These are phyloP conservation scores for Craniophora ligustri DNA, from an alignment of 2,888 invertebrate genomes.

Conservation along the genomic window DNA sequence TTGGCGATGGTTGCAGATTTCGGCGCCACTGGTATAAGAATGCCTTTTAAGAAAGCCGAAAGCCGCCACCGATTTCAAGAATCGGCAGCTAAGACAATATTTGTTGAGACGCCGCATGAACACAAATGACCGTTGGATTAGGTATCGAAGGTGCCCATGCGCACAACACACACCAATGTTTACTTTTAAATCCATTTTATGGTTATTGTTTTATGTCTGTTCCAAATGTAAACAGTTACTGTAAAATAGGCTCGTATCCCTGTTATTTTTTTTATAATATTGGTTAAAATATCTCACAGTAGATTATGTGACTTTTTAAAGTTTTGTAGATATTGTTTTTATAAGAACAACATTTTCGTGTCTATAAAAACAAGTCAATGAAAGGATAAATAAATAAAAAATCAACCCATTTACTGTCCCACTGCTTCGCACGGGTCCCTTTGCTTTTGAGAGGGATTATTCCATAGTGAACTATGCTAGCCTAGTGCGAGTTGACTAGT, in stretches of 20 bases:
- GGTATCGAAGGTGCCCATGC: slow-evolving; percentile 59
- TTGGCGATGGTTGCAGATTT: slow-evolving; percentile 82
- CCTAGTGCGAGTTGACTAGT: no score
- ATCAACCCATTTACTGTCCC: no score
- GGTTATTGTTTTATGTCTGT: slow-evolving; percentile 10
- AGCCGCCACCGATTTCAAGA: slow-evolving; percentile 67
- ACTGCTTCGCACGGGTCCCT: no score
- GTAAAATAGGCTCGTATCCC: background rate
- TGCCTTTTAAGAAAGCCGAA: slow-evolving; percentile 69
- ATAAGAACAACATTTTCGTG: no score
- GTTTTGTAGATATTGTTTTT: no score
- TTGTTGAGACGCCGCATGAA: slow-evolving; percentile 79
- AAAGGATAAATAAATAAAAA: no score
- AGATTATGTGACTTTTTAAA: no score
- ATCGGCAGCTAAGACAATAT: slow-evolving; percentile 84
- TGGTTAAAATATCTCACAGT: no score
- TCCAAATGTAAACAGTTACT: slow-evolving; percentile 6
- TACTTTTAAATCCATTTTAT: slow-evolving; percentile 25
- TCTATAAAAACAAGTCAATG: no score
- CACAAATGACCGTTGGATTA: slow-evolving; percentile 87
- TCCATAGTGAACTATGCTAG: no score
- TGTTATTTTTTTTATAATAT: no score
- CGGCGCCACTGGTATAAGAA: slow-evolving; percentile 77
- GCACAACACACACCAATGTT: slow-evolving; percentile 29
- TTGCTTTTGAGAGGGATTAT: no score